Percentiles rank a stretch among this genome's conserved stretches.
Conservation (phyloP, 2,888 invertebrate species). For the Orchesella flavescens region DNA sequence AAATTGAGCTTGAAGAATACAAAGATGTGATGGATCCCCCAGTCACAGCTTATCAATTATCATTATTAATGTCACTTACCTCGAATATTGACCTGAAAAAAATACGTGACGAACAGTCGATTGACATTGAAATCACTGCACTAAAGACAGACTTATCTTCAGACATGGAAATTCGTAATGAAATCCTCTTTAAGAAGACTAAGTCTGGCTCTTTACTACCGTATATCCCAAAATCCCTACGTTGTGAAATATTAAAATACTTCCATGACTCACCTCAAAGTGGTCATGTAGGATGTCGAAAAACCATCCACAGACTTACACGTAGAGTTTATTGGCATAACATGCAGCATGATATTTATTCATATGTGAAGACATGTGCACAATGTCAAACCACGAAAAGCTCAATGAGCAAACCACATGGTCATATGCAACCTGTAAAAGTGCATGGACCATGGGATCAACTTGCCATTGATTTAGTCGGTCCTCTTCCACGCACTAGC, state of each 20-base stretch:
- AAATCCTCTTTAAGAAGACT: constrained; percentile 10
- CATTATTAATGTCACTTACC: neutral
- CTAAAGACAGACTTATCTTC: constrained; percentile 1
- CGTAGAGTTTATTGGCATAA: constrained; percentile 18
- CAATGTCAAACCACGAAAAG: constrained; percentile 23
- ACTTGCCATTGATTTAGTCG: constrained; percentile 43
- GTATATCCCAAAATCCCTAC: constrained; percentile 13
- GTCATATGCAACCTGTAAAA: constrained; percentile 30
- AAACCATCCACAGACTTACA: constrained; percentile 20
- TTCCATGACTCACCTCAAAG: constrained; percentile 32
- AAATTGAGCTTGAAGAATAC: constrained; percentile 25
- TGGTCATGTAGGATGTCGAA: constrained; percentile 35
- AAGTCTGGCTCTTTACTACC: neutral
- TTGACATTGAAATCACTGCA: constrained; percentile 5
- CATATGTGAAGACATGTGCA: constrained; percentile 17
- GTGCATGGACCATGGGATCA: constrained; percentile 45
- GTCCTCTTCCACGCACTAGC: constrained; percentile 29
- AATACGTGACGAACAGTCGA: neutral
- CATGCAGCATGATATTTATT: constrained; percentile 18
- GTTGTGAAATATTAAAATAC: constrained; percentile 4
- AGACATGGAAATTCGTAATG: neutral
- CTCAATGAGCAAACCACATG: constrained; percentile 21
- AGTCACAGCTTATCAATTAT: neutral
- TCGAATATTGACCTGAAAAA: neutral
- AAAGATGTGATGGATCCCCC: constrained; percentile 34